Base-by-base conservation (phyloP, 2,888 invertebrate species). In the Drosophila lacicola region DNA sequence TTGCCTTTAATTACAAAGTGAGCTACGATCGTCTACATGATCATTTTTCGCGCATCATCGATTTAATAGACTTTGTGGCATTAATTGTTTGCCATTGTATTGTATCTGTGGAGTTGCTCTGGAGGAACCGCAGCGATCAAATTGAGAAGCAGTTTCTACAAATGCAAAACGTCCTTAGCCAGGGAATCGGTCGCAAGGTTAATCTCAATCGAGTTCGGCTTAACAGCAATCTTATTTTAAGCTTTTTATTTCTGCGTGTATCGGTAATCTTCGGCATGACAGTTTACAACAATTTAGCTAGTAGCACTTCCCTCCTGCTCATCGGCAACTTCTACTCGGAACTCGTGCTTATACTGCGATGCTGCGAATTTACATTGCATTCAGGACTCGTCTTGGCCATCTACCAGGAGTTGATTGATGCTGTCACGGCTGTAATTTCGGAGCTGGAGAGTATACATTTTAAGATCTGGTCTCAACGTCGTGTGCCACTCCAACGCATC, bases 331-430 rank as follows among this genome's bases (percentile, higher is more conserved):
- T 70, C 10, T 87, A 84, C 41, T 70, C 81, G 2, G 80, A 88
- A 36, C 0, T 74, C 14, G 71, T 78, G n/a, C 21, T 86, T 6
- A 74, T 72, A 47, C 13, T 82, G 4, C 77, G 89, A 21, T 53
- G 77, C 14, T 61, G 46, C 9, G 84, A 88, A 33, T 87, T 80
- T 29, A 29, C 63, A 5, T 14, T 84, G 41, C 69, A 82, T 14
- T 61, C 56, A 2, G 55, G 51, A 2, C 47, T 76, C 5, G 63
- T 80, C 0, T 14, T 71, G 46, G 64, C 44, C 14, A 42, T 66
- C 6, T 70, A 77, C 13, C 41, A 61, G 45, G 70, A 74, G 11
- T 13, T 82, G n/a, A 4, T 54, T 4, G 39, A 39, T 0, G 51
- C 54, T 2, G 67, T 50, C n/a, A 11, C 9, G 0, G 10, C 17